phyloP scores from a whole-genome alignment of 2,888 invertebrate species.

The Leucania comma region DNA sequence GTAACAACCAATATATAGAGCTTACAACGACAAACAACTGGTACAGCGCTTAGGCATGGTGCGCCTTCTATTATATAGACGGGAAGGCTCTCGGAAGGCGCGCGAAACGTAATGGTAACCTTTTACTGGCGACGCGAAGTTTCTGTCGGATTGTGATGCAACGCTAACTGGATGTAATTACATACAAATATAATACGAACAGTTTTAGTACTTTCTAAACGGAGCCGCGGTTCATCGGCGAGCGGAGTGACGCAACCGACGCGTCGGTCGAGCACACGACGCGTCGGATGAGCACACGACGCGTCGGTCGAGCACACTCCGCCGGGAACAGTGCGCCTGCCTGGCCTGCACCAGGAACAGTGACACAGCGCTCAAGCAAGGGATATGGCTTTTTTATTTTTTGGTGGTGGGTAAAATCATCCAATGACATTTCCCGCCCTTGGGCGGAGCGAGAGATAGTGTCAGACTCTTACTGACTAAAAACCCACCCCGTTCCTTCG shows the following conservation, averaged over 20 bases:
- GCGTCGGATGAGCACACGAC: neutral
- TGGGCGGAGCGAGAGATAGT: no score
- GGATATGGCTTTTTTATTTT: no score
- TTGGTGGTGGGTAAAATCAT: no score
- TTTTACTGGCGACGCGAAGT: slow-evolving; percentile 16
- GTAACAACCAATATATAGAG: neutral
- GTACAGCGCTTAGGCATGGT: neutral
- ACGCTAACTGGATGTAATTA: slow-evolving; percentile 47
- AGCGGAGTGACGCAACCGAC: slow-evolving; percentile 31
- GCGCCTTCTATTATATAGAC: neutral
- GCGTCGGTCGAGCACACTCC: no score
- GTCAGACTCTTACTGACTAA: no score
- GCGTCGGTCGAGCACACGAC: neutral
- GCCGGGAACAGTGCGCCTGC: neutral
- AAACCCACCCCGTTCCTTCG: no score
- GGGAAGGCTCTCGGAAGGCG: neutral
- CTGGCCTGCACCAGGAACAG: neutral
- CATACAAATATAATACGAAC: slow-evolving; percentile 52
- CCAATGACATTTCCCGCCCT: no score
- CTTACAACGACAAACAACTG: neutral
- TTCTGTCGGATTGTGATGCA: slow-evolving; percentile 45
- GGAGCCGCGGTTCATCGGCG: slow-evolving; percentile 53
- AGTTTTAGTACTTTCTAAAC: slow-evolving; percentile 63
- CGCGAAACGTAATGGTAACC: slow-evolving; percentile 4
- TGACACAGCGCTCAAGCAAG: neutral